Base-by-base conservation (phyloP, 2,797 vertebrate species). In the Podarcis lilfordi region DNA sequence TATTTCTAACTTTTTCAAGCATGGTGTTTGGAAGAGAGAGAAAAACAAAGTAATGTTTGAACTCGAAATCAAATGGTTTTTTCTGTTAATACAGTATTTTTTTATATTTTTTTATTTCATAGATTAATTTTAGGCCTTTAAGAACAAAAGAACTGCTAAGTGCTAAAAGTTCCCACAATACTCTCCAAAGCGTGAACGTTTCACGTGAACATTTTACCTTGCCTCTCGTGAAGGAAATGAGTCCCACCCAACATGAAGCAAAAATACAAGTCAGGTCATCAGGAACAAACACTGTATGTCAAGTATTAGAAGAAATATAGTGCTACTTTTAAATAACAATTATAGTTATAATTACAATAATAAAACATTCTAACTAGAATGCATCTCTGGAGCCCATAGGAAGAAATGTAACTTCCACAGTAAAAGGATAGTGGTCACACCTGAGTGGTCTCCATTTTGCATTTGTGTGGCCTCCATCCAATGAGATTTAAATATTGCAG, bases 351-450 rank as follows among this genome's bases (percentile, higher is more conserved):
- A 40, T 84, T 71, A 61, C 27, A 68, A 37, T 15, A 83, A 71
- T 40, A 55, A 88, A 79, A 77, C 29, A 84, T 61, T 88, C 35
- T n/a, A 29, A 75, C 59, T 80, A 89, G n/a, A 66, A 79, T n/a
- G 69, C 64, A 40, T 81, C 50, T 32, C 78, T 43, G 27, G 35
- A 15, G 27, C 27, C 19, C 72, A 45, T 25, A 87, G 25, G 35
- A 66, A 78, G 35, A 66, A 71, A 80, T 55, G 74, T 11, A 59
- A 40, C 79, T 43, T 81, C 27, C 61, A 35, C 37, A 59, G 76
- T 69, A 55, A 80, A 86, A 19, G 23, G 50, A 27, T 37, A 8
- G 11, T 61, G 15, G 55, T 78, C 27, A 59, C 37, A 45, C 29
- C 37, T 81, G 13, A 80, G 45, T 29, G 9, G 13, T 9, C 10